These are phyloP conservation scores for Eucidaris tribuloides DNA, from an alignment of 35 echinoderm and acorn worm genomes.

Conservation along the genomic window DNA sequence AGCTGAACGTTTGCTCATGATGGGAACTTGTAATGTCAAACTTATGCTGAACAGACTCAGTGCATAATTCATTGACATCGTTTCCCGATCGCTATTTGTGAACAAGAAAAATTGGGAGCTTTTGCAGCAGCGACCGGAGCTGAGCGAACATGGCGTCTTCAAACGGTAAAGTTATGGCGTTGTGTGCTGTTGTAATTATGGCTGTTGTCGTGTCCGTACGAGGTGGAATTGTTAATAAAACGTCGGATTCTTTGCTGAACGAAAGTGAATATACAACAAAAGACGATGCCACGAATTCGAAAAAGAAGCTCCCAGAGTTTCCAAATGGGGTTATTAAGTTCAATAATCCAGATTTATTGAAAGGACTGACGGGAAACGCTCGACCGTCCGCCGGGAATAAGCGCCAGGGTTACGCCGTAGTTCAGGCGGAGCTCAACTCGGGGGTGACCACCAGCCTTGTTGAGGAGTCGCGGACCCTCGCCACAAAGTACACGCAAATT, in stretches of 20 bases:
- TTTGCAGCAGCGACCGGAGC: too few relatives aligned
- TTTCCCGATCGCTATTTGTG: too few relatives aligned
- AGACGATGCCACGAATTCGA: constrained; percentile 11
- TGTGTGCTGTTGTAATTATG: neutral
- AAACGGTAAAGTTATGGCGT: neutral
- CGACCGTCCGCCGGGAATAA: neutral
- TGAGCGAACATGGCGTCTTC: constrained; percentile 14
- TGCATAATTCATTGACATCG: too few relatives aligned
- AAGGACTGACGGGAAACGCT: neutral
- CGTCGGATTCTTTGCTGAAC: neutral
- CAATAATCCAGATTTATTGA: constrained; percentile 28
- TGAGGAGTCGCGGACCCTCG: neutral
- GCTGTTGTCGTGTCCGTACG: neutral
- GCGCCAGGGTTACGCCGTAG: neutral
- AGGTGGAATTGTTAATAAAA: neutral
- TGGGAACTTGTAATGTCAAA: too few relatives aligned
- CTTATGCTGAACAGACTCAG: too few relatives aligned
- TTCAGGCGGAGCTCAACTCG: neutral
- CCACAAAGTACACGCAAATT: constrained; percentile 5
- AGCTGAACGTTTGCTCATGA: too few relatives aligned
- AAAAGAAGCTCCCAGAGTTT: constrained; percentile 21
- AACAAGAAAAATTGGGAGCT: too few relatives aligned
- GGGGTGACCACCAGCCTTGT: constrained; percentile 6
- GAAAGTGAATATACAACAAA: neutral
- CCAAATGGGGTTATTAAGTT: constrained; percentile 22